Conservation (phyloP, 2,797 vertebrate species). For the Phataginus tetradactyla region DNA sequence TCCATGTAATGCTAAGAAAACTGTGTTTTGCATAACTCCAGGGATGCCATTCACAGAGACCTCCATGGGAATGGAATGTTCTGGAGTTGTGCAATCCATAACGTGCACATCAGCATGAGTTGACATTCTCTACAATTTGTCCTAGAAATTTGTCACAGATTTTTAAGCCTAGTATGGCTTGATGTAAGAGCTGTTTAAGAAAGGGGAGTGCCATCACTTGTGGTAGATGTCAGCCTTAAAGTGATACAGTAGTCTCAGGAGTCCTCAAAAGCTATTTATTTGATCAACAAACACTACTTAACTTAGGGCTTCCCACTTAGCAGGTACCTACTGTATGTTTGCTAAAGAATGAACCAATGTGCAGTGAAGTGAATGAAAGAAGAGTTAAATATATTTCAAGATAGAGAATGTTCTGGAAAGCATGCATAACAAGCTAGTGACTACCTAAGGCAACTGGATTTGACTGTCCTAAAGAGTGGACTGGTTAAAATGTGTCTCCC, state of each 20-base stretch:
- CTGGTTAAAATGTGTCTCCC: background rate
- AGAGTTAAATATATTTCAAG: background rate
- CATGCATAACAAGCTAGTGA: background rate
- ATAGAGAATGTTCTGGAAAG: background rate
- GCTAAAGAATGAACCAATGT: slow-evolving; percentile 8
- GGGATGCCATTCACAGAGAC: background rate
- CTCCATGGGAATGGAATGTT: background rate
- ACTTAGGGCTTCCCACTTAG: background rate
- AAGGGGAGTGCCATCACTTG: background rate
- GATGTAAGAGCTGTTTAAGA: background rate
- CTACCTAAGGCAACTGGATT: background rate
- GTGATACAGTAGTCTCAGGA: background rate
- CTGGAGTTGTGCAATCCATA: background rate
- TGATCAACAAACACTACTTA: background rate
- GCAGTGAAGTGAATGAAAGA: background rate
- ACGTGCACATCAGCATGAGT: background rate
- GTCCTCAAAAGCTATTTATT: background rate
- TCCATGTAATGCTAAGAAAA: accelerated
- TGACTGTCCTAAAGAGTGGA: background rate
- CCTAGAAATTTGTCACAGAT: background rate
- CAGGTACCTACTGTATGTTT: background rate
- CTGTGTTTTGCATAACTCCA: background rate
- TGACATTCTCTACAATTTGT: background rate
- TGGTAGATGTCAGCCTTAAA: background rate
- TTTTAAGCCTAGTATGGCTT: background rate